phyloP scores from a whole-genome alignment of 2,797 vertebrate species.

The Otolemur crassicaudatus region DNA sequence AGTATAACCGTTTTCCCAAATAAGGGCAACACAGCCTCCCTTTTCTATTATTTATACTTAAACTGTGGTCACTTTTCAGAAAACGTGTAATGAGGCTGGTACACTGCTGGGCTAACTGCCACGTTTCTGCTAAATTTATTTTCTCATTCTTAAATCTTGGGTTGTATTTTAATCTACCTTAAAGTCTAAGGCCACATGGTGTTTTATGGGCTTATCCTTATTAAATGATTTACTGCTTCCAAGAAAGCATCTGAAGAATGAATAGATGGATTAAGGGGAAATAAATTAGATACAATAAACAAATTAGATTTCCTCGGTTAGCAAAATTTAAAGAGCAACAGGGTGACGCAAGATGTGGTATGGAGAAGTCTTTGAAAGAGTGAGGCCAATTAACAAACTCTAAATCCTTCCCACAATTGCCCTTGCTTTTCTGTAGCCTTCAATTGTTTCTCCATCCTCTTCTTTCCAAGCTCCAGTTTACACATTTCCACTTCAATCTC shows the following conservation, averaged over 20 bases:
- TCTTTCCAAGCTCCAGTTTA: not conserved
- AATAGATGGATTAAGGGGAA: conserved; percentile 45
- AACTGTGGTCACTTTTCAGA: conserved; percentile 44
- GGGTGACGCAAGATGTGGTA: conserved; percentile 25
- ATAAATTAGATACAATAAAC: conserved; percentile 31
- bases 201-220: not conserved
- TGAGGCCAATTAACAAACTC: not conserved
- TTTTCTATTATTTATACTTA: conserved; percentile 22
- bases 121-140: conserved; percentile 25
- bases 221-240: conserved; percentile 58
- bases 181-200: conserved; percentile 12
- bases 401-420: not conserved
- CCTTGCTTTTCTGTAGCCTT: not conserved
- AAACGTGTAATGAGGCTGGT: conserved; percentile 11
- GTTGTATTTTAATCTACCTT: conserved; percentile 49
- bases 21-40: conserved; percentile 29
- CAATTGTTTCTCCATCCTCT: not conserved
- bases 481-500: not conserved
- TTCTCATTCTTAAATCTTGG: conserved; percentile 50
- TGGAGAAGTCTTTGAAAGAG: conserved; percentile 41
- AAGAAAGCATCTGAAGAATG: conserved; percentile 62
- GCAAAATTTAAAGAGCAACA: conserved; percentile 57
- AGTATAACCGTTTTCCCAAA: conserved; percentile 13
- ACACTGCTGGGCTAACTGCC: conserved; percentile 15
- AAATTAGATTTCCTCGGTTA: conserved; percentile 63